Conservation (phyloP, 2,888 invertebrate genomes). For the Aphrophora alni region DNA sequence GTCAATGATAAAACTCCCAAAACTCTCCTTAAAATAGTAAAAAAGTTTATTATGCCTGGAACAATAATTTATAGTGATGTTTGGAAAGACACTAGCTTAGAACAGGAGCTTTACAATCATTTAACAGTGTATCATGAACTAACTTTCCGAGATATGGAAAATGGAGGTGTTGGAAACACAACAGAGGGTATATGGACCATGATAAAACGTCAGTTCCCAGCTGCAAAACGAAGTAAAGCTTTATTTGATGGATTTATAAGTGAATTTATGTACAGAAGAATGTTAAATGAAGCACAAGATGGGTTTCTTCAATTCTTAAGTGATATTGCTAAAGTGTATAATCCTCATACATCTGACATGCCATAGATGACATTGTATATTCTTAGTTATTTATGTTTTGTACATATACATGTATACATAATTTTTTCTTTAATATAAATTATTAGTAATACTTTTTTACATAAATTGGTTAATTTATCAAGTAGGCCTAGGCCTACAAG, state of each 20-base stretch:
- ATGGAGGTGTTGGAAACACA: conserved; percentile 33
- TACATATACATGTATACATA: too few species aligned
- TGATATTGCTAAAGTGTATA: conserved; percentile 23
- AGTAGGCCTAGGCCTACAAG: too few species aligned
- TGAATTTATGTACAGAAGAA: conserved; percentile 31
- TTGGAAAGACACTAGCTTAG: conserved; percentile 27
- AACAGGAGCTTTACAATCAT: conserved; percentile 22
- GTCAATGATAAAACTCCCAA: conserved; percentile 27
- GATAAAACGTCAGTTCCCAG: conserved; percentile 34
- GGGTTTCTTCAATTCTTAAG: conserved; percentile 31
- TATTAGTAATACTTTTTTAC: too few species aligned
- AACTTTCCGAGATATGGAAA: conserved; percentile 33
- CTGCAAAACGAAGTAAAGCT: conserved; percentile 31
- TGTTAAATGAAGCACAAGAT: conserved; percentile 31
- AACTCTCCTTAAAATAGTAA: conserved; percentile 23
- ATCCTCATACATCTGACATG: conserved; percentile 13
- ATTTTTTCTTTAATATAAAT: too few species aligned
- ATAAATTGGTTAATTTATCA: too few species aligned
- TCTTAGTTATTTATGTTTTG: too few species aligned
- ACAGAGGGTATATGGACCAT: conserved; percentile 32
- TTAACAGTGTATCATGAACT: conserved; percentile 26
- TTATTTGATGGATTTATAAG: conserved; percentile 32
- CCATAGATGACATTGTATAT: too few species aligned
- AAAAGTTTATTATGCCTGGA: conserved; percentile 26
- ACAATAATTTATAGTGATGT: conserved; percentile 32